Base-by-base conservation (phyloP, 2,888 invertebrate species). In the Euclidia mi region DNA sequence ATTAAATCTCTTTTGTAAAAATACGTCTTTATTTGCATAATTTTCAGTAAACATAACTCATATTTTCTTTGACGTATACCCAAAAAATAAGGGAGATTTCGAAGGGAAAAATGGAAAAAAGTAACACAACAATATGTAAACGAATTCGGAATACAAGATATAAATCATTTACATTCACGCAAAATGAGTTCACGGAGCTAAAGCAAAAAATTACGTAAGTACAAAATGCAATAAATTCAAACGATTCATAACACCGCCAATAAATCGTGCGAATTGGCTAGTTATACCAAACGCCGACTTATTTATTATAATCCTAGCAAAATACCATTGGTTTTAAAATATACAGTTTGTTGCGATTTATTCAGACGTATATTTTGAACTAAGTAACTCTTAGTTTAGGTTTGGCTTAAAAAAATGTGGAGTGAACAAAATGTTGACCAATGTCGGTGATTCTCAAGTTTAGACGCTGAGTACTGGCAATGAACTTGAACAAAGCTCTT, bases 341-440 rank as follows among this genome's bases (percentile, higher is more conserved):
- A n/a, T n/a, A n/a, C n/a, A n/a, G 77, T 77, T 75, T 78, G 69
- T n/a, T n/a, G n/a, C 77, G 76, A 73, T 71, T 34, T 61, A 73
- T 68, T 67, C 71, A 73, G 43, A 44, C 50, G 41, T 49, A 41
- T 32, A 18, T 47, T 47, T 48, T n/a, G n/a, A n/a, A n/a, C n/a
- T n/a, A n/a, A n/a, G n/a, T n/a, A n/a, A n/a, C n/a, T n/a, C n/a
- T n/a, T n/a, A n/a, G n/a, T n/a, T n/a, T n/a, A n/a, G n/a, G n/a
- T n/a, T n/a, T n/a, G n/a, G n/a, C n/a, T n/a, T n/a, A n/a, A n/a
- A n/a, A n/a, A n/a, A n/a, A n/a, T n/a, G n/a, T n/a, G n/a, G n/a
- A n/a, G n/a, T n/a, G n/a, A n/a, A n/a, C n/a, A n/a, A n/a, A n/a
- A n/a, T n/a, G n/a, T n/a, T n/a, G n/a, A n/a, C n/a, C n/a, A n/a